A percentile compares a stretch with the other conserved stretches of the same genome.
Evolutionary conservation across 2,113 vertebrate genomes (phyloP).

Genomic region (Mirza zaza): DNA sequence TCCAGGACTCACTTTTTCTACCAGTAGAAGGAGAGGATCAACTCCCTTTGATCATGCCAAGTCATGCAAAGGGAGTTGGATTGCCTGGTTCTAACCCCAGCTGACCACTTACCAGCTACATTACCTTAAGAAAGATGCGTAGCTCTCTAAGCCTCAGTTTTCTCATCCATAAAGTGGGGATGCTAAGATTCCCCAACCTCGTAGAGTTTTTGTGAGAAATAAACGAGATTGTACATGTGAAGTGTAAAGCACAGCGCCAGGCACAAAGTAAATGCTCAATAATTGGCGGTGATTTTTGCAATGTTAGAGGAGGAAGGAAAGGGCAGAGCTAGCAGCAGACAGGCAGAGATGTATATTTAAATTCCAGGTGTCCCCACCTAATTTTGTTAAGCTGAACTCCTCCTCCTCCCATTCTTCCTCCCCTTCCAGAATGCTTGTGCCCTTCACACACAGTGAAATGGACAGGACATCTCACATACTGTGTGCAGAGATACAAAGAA

Average conservation of each 20-base stretch:
- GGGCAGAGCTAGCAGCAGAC: background rate
- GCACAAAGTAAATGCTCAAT: background rate
- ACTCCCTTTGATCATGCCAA: no score
- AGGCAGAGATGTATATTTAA: background rate
- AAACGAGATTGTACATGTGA: background rate
- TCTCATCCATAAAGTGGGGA: constrained; percentile 2
- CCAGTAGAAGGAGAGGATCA: no score
- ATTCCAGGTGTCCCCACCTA: background rate
- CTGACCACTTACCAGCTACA: no score
- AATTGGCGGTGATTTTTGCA: background rate
- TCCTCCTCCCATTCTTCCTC: background rate
- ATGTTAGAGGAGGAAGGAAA: background rate
- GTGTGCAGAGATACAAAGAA: background rate
- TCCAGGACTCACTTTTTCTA: no score
- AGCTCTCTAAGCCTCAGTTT: background rate
- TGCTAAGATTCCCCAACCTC: background rate
- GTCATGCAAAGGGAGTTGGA: no score
- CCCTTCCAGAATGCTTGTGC: background rate
- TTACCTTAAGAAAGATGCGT: no score
- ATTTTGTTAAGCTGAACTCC: background rate
- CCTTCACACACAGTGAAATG: background rate
- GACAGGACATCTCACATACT: background rate
- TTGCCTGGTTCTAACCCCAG: no score
- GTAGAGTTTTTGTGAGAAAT: background rate
- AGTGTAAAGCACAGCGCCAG: background rate